phyloP scores from a whole-genome alignment of 2,888 invertebrate species.

The Hypsopygia costalis region DNA sequence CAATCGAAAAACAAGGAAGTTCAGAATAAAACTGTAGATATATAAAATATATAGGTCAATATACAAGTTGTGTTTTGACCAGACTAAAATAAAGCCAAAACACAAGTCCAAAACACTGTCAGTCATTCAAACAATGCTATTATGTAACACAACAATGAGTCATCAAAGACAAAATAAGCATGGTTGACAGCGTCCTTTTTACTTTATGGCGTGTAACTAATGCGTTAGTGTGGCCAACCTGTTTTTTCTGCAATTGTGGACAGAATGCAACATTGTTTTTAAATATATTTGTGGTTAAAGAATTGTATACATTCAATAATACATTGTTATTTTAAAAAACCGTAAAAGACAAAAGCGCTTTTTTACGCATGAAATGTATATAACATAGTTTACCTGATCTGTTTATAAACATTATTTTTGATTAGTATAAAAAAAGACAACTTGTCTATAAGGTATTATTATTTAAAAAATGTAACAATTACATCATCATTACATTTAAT shows the following conservation, averaged over 20 bases:
- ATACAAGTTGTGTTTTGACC: neutral
- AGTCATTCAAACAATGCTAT: neutral
- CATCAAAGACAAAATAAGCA: constrained; percentile 12
- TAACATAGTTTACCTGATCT: too few species aligned
- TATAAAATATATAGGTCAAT: too few species aligned
- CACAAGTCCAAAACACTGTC: neutral
- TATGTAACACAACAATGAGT: constrained; percentile 1
- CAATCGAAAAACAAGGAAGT: too few species aligned
- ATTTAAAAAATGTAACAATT: too few species aligned
- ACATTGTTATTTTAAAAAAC: too few species aligned
- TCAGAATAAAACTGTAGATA: too few species aligned
- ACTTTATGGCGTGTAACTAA: constrained; percentile 12
- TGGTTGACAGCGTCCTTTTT: constrained; percentile 9
- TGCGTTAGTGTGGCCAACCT: constrained; percentile 13
- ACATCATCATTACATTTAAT: too few species aligned
- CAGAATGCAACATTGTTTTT: neutral
- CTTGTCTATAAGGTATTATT: too few species aligned
- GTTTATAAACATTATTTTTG: too few species aligned
- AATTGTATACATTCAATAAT: neutral
- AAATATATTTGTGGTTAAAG: neutral
- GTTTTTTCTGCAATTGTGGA: constrained; percentile 10
- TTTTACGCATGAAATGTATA: too few species aligned
- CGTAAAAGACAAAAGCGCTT: too few species aligned
- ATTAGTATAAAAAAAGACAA: too few species aligned
- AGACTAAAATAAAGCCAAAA: neutral